Evolutionary conservation across 2,888 invertebrate genomes (phyloP).

Genomic region (Polydrusus pterygomalis): DNA sequence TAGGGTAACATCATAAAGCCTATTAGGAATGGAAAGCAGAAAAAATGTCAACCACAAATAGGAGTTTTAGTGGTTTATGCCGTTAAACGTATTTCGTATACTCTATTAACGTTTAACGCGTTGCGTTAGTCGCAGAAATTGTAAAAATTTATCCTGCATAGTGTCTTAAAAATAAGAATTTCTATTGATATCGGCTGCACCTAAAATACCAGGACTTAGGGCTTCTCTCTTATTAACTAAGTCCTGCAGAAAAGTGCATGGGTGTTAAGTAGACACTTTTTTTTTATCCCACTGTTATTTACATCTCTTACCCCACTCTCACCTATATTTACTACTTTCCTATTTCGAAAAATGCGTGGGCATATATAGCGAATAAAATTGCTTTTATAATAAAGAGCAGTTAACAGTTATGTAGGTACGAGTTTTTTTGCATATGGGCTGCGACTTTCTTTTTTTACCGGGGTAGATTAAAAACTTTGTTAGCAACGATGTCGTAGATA

Average conservation of each 20-base stretch:
- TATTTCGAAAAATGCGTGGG: constrained; percentile 24
- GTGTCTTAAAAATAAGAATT: no score
- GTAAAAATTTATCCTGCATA: no score
- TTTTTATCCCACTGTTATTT: neutral
- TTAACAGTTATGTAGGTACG: constrained; percentile 16
- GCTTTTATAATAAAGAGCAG: constrained; percentile 19
- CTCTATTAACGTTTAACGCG: no score
- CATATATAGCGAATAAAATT: neutral
- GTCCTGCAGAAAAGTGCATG: neutral
- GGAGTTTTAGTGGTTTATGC: no score
- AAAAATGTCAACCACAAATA: no score
- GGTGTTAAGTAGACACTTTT: neutral
- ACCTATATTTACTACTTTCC: constrained; percentile 13
- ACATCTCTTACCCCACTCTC: neutral
- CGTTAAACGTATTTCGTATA: no score
- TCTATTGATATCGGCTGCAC: no score
- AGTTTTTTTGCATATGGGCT: constrained; percentile 16
- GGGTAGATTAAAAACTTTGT: neutral
- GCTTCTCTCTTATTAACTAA: no score
- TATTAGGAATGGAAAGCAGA: no score
- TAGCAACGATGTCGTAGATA: neutral
- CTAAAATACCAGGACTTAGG: no score
- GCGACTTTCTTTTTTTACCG: constrained; percentile 11
- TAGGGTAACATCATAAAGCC: no score
- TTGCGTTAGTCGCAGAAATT: no score